Evolutionary conservation across 2,113 vertebrate species (phyloP), one percentile per base, ranked within the genome.

Genomic region (Chloropsis hardwickii): DNA sequence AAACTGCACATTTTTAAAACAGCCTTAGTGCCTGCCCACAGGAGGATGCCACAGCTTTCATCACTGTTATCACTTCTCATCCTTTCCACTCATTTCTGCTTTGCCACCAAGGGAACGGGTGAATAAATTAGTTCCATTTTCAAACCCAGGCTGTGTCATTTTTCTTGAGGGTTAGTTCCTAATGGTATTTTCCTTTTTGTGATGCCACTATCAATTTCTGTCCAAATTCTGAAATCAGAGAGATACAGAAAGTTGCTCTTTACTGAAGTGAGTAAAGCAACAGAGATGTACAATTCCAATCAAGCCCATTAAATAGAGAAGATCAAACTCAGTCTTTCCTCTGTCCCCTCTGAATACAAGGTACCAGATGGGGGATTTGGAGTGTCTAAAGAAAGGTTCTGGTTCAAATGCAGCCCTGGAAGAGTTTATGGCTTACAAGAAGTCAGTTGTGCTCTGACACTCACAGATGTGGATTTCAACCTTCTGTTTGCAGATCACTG

Each of bases 91-190:
- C 67, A 48, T 79, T 93, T 53, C 88, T 44, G 67, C 67, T 51
- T 64, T 67, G 33, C 72, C 0, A 0, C 69, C n/a, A 7, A 81
- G 56, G 72, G 31, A 81, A 27, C 1, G 3, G 51, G 44, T 60
- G 94, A 95, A 77, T 80, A 90, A 88, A 92, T 90, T 56, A 80
- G 50, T 28, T 83, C 58, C 45, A 73, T 83, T 93, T 92, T 76
- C 61, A 88, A 91, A 86, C 60, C 20, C 35, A 78, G 51, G 18
- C 73, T 35, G 5, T 47, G 62, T 57, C 33, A 81, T 93, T 93
- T 92, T 91, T 94, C 76, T 48, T 25, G 56, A 64, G 27, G 19
- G n/a, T 28, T 78, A 81, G 17, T 29, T 92, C 56, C 40, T 94
- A 81, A 67, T 1, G 3, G 35, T 71, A 54, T 94, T 90, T 81